Evolutionary conservation across 1,140 invertebrate genomes (phyloP), one percentile per base, ranked within the genome.

Genomic region (Tyrophagus putrescentiae): DNA sequence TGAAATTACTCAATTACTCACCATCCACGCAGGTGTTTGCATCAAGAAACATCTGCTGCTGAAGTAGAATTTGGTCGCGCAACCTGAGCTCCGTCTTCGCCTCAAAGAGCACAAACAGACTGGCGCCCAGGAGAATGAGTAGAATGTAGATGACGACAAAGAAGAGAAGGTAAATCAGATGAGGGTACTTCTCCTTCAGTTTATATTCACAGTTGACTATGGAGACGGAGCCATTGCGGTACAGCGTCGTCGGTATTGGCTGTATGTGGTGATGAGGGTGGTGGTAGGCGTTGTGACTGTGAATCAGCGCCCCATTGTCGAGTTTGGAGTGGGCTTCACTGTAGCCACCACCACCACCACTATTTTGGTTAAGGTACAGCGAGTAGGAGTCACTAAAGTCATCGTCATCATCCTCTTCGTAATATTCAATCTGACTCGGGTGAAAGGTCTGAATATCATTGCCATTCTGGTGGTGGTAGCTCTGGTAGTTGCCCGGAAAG

Each of bases 31-130:
- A 45, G 6, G 52, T 13, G 53, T 62, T 31, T 36, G 50, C 27
- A 16, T 42, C 18, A 3, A 62, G 42, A 59, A 62, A 62, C 13
- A 42, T 27, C 60, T 62, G 56, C 34, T 62, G 61, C 18, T 13
- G 16, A 27, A 27, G 9, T 18, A 62, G 28, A 16, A 62, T 27
- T 23, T 62, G 34, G 13, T 60, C 61, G 18, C 61, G 21, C 0
- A 57, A 9, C n/a, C 56, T 41, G 11, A 60, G 28, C 53, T 62
- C 54, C 1, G 41, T 28, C 27, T 60, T 60, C 18, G 60, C 18
- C 42, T 62, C 61, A 16, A 62, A 60, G 18, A 60, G n/a, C 29
- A 48, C 21, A 34, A 62, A 62, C 1, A 62, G 16, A 25, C 13
- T 33, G 29, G 61, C 56, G 5, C 61, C 61, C n/a, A 62, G 54